Base-by-base conservation (phyloP, 1,140 invertebrate species). In the Papilio helenus region DNA sequence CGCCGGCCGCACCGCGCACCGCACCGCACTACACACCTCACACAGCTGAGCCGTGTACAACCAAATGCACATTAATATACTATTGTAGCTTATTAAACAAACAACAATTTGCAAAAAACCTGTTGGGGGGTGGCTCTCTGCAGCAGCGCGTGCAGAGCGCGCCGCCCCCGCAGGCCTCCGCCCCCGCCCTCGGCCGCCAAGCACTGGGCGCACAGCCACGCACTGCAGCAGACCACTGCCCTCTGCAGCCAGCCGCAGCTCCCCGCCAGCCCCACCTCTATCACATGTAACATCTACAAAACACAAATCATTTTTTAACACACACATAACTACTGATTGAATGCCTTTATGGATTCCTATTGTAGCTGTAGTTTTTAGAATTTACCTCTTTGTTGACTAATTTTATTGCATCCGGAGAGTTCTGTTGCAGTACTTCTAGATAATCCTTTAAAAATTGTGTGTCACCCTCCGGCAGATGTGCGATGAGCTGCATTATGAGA, bases 361-460 rank as follows among this genome's bases (percentile, higher is more conserved):
- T 39, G 34, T 39, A 39, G 1, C 34, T 39, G 34, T 39, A 0
- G 34, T 51, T 29, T 20, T 26, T 14, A 44, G 26, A 51, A 3
- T 46, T 73, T 65, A 83, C 82, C 71, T 81, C 80, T 49, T 77
- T 9, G 34, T 77, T 80, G n/a, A 79, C 73, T 65, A 26, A 16
- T 72, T 61, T 73, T 39, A 72, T 65, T 14, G 68, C n/a, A 26
- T 20, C 73, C 3, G 51, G 23, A 68, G 79, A 68, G 20, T 71
- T 61, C 42, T 68, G 44, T 23, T 77, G 72, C 26, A 83, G 51
- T 14, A 81, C 42, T 71, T 76, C 51, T 58, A 81, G 34, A 77
- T 83, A 83, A 34, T 73, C 73, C 1, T 55, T 29, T 14, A 83
- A 18, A 68, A 83, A 83, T 44, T 42, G n/a, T 58, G 78, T 78